Percentiles rank a stretch among this genome's conserved stretches.
Conservation (phyloP, 1,140 invertebrate species). For the Drosophila watanabei region DNA sequence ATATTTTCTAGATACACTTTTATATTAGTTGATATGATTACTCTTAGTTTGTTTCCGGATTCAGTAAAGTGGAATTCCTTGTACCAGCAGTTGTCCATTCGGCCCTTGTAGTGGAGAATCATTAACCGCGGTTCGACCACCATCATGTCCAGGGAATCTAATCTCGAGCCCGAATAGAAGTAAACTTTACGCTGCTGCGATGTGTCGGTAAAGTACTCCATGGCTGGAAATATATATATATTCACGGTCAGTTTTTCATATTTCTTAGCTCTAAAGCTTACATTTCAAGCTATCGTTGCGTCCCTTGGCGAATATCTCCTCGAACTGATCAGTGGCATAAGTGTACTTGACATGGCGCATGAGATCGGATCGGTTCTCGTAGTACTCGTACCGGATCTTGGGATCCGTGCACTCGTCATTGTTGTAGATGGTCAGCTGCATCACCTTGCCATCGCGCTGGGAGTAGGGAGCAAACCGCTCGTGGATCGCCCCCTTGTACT, state of each 20-base stretch:
- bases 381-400: conserved; percentile 89
- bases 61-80: conserved; percentile 66
- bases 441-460: conserved; percentile 88
- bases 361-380: conserved; percentile 90
- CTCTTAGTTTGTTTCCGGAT: conserved; percentile 39
- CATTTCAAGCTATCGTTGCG: conserved; percentile 90
- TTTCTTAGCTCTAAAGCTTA: conserved; percentile 61
- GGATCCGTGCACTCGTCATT: conserved; percentile 89
- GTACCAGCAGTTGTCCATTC: conserved; percentile 66
- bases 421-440: conserved; percentile 89
- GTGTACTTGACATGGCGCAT: conserved; percentile 88
- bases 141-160: conserved; percentile 67
- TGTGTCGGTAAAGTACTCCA: conserved; percentile 56
- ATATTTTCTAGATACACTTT: background rate
- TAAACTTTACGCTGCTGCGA: conserved; percentile 85
- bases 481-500: conserved; percentile 91
- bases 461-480: conserved; percentile 93
- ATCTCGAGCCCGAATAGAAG: conserved; percentile 87
- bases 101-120: conserved; percentile 57
- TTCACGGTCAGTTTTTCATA: too few relatives aligned
- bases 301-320: conserved; percentile 90
- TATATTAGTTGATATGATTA: conserved; percentile 3
- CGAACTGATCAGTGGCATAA: conserved; percentile 87
- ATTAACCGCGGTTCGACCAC: conserved; percentile 43
- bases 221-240: conserved; percentile 38